These are phyloP conservation scores for Dendrocincla tyrannina DNA, from an alignment of 2,797 vertebrate genomes.

Conservation along the genomic window DNA sequence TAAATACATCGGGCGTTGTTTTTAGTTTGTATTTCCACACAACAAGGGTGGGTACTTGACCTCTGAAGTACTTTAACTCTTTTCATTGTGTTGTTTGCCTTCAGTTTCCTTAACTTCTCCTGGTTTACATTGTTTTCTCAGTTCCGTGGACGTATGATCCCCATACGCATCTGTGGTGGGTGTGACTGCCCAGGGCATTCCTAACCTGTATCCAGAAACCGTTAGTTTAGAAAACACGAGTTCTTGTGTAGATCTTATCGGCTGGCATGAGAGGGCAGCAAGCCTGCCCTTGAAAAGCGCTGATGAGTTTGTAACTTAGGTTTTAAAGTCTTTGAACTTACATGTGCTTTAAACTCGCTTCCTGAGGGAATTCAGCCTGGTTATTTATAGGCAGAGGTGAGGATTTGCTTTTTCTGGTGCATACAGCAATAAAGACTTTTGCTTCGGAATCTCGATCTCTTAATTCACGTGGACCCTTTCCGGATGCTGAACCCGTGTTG, in stretches of 20 bases:
- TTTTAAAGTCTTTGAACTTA: constrained; percentile 64
- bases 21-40: constrained; percentile 64
- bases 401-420: constrained; percentile 65
- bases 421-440: constrained; percentile 72
- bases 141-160: constrained; percentile 78
- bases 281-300: constrained; percentile 74
- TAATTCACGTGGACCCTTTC: constrained; percentile 20
- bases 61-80: constrained; percentile 55
- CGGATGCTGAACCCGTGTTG: background rate
- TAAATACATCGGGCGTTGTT: constrained; percentile 47
- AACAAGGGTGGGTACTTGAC: constrained; percentile 48
- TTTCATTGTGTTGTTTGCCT: constrained; percentile 74
- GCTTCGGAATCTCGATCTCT: constrained; percentile 10
- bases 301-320: constrained; percentile 67
- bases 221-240: constrained; percentile 52
- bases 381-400: constrained; percentile 49
- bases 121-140: constrained; percentile 73
- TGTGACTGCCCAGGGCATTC: constrained; percentile 77
- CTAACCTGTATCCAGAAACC: constrained; percentile 56
- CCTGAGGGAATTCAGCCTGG: constrained; percentile 39
- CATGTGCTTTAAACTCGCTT: constrained; percentile 65
- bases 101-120: constrained; percentile 66
- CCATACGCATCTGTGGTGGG: constrained; percentile 73
- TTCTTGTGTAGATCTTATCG: constrained; percentile 54
- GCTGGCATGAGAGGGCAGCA: constrained; percentile 74